Conservation (phyloP, 2,113 vertebrate species). For the Tetraodon nigroviridis region DNA sequence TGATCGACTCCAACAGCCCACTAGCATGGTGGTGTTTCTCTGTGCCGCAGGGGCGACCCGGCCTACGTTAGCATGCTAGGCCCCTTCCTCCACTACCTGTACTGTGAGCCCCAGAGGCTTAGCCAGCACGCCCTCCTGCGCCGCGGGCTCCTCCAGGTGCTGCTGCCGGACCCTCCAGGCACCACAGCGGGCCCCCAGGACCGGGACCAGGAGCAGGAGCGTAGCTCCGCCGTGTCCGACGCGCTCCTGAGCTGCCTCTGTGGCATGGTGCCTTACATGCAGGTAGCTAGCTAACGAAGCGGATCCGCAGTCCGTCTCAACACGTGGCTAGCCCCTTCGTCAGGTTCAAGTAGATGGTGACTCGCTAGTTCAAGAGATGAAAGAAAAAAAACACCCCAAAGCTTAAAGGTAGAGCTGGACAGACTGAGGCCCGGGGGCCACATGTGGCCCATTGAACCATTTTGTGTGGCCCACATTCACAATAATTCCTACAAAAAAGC, state of each 20-base stretch:
- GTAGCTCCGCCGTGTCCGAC: conserved; percentile 49
- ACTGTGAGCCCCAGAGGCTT: conserved; percentile 84
- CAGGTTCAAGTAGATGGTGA: no score
- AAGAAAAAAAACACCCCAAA: no score
- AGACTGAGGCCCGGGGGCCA: no score
- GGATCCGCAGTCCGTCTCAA: background rate
- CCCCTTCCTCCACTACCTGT: conserved; percentile 88
- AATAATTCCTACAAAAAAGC: no score
- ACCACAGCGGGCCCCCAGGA: conserved; percentile 7
- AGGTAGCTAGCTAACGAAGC: conserved; percentile 63
- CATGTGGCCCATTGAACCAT: no score
- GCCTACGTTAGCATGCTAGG: conserved; percentile 79
- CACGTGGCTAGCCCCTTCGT: no score
- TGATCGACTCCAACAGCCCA: no score
- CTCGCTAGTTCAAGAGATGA: no score
- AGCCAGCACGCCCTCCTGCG: conserved; percentile 82
- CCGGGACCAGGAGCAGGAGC: conserved; percentile 25
- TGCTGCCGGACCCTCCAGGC: conserved; percentile 70
- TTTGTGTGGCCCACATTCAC: no score
- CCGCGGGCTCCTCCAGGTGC: conserved; percentile 78
- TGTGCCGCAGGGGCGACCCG: conserved; percentile 69
- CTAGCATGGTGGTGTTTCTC: no score
- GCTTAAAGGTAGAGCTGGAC: no score
- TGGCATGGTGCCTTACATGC: conserved; percentile 81
- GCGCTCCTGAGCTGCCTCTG: conserved; percentile 78